phyloP scores from a whole-genome alignment of 2,888 invertebrate genomes.

The Xylocampa areola region DNA sequence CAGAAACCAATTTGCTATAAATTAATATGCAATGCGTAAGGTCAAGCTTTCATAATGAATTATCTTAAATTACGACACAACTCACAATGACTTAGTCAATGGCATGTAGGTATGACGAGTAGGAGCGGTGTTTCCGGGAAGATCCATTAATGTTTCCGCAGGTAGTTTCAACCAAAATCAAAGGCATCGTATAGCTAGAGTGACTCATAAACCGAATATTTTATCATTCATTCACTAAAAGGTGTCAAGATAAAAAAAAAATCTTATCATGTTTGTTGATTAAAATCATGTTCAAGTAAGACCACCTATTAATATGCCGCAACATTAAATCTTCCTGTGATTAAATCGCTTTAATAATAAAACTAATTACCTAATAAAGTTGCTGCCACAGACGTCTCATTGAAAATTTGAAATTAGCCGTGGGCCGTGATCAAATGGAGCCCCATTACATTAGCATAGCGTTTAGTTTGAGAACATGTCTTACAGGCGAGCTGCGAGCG shows the following conservation, averaged over 20 bases:
- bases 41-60: slow-evolving; percentile 9
- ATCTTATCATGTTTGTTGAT: slow-evolving; percentile 42
- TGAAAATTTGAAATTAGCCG: slow-evolving; percentile 86
- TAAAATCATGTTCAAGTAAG: slow-evolving; percentile 43
- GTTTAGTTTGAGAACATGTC: slow-evolving; percentile 84
- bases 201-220: slow-evolving; percentile 36
- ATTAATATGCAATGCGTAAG: slow-evolving; percentile 6
- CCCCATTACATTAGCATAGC: slow-evolving; percentile 88
- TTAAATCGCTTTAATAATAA: slow-evolving; percentile 60
- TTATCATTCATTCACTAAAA: slow-evolving; percentile 31
- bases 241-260: slow-evolving; percentile 33
- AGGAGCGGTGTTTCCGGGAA: slow-evolving; percentile 67
- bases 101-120: slow-evolving; percentile 40
- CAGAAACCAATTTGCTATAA: slow-evolving; percentile 17
- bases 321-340: slow-evolving; percentile 37
- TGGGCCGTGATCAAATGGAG: slow-evolving; percentile 86
- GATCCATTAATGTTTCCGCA: slow-evolving; percentile 56
- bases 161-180: slow-evolving; percentile 44
- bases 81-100: slow-evolving; percentile 66
- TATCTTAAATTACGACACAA: slow-evolving; percentile 29
- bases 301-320: slow-evolving; percentile 42
- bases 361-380: slow-evolving; percentile 79
- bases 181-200: slow-evolving; percentile 31
- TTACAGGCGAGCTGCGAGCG: slow-evolving; percentile 69
- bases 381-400: slow-evolving; percentile 82